phyloP scores from a whole-genome alignment of 1,140 invertebrate genomes.

The Aphelenchoides fujianensis region DNA sequence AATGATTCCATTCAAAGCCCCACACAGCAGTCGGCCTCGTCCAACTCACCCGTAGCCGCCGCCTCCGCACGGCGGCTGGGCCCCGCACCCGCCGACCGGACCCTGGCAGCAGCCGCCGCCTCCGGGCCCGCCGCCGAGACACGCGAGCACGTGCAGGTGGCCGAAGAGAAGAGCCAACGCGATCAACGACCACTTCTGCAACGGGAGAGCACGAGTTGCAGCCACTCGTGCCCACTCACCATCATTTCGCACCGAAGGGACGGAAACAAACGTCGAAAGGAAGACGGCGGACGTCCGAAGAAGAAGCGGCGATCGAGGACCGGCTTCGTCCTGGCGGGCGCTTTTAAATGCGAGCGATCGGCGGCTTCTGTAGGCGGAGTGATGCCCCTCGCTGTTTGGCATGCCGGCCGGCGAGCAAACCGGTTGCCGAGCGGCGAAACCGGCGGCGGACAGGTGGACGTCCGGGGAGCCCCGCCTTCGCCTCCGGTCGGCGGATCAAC shows the following conservation, averaged over 20 bases:
- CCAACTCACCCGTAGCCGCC: slow-evolving; percentile 2
- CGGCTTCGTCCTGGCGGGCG: background rate
- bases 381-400: background rate
- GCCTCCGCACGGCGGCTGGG: background rate
- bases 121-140: slow-evolving; percentile 3
- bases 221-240: no score
- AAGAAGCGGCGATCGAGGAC: slow-evolving; percentile 1
- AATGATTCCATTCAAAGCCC: no score
- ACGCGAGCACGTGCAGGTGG: background rate
- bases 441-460: background rate
- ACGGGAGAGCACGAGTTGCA: background rate
- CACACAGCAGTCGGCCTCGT: no score
- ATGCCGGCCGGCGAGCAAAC: background rate
- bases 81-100: background rate
- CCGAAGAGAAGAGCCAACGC: slow-evolving; percentile 3
- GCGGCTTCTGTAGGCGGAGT: background rate
- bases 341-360: background rate
- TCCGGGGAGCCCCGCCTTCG: background rate
- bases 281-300: no score
- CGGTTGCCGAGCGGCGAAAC: background rate
- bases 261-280: background rate
- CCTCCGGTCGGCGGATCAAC: background rate
- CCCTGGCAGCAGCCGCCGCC: background rate
- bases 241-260: no score
- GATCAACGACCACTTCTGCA: background rate